Evolutionary conservation across 2,797 vertebrate species (phyloP).

Genomic region (Tamandua tetradactyla): DNA sequence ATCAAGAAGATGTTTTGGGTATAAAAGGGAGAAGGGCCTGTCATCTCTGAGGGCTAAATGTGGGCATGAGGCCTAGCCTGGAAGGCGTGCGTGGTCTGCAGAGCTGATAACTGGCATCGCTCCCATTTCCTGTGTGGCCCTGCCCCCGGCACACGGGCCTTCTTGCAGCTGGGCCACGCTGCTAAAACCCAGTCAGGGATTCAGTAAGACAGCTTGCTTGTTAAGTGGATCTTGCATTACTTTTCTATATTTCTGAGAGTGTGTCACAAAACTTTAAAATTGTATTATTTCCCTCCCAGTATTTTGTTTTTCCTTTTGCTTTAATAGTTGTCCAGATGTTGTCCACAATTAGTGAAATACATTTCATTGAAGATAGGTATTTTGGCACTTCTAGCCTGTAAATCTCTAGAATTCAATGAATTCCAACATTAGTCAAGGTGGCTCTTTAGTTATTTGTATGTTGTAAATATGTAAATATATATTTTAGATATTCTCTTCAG

Average conservation of each 20-base stretch:
- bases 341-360: conserved; percentile 76
- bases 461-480: conserved; percentile 76
- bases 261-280: conserved; percentile 60
- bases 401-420: conserved; percentile 82
- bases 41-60: neutral
- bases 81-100: neutral
- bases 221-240: conserved; percentile 55
- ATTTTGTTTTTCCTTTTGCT: conserved; percentile 60
- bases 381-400: conserved; percentile 72
- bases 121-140: too few species aligned
- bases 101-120: neutral
- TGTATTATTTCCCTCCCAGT: neutral
- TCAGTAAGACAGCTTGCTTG: conserved; percentile 50
- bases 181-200: conserved; percentile 74
- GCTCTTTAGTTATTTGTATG: conserved; percentile 52
- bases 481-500: conserved; percentile 53
- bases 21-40: neutral
- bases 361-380: conserved; percentile 71
- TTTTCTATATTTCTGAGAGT: conserved; percentile 26
- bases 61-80: neutral
- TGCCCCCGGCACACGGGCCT: neutral
- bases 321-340: conserved; percentile 70
- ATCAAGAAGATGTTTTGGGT: conserved; percentile 13
- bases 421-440: conserved; percentile 74
- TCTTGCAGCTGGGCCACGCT: neutral